Base-by-base conservation (phyloP, 2,888 invertebrate genomes). In the Tanytarsus gracilentus region DNA sequence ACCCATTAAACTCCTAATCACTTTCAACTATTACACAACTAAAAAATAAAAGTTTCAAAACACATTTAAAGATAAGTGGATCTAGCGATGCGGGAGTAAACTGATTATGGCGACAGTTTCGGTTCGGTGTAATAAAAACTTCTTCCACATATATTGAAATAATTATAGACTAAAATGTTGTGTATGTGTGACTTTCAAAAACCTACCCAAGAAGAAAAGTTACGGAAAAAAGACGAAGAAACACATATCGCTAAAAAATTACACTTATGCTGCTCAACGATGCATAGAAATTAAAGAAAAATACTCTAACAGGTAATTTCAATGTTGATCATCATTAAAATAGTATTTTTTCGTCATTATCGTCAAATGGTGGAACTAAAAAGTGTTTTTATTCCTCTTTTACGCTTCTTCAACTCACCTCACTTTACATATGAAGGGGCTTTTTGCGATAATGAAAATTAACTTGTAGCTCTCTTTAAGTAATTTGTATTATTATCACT, bases 261-360 rank as follows among this genome's bases (percentile, higher is more conserved):
- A 58, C 58, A 58, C 39, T 58, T 58, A 30, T 21, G 29, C 8
- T 18, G 48, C 21, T 27, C 58, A 58, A 48, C 58, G 48, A 58
- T 58, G 58, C 58, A 58, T 58, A 48, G 48, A 58, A 44, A 58
- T 58, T 58, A 58, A 58, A 58, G 58, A 58, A 58, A 56, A 58
- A 58, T 58, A 58, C 58, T 48, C 44, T 44, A 58, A 58, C 58
- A 55, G 55, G 55, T 27, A 58, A 58, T 56, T 56, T 56, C 40
- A 40, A 56, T 58, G 58, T 39, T 58, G 58, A 58, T 58, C 27
- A 58, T 58, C 58, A 58, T 58, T 58, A 58, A 58, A 58, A 25
- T 58, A 27, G 26, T 48, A 14, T 53, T 53, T 36, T 58, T 58
- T 48, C 44, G 44, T 56, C 36, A 56, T 56, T 56, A 56, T 58